Evolutionary conservation across 2,888 invertebrate genomes (phyloP), one percentile per base, ranked within the genome.

Genomic region (Orchesellides sinensis): DNA sequence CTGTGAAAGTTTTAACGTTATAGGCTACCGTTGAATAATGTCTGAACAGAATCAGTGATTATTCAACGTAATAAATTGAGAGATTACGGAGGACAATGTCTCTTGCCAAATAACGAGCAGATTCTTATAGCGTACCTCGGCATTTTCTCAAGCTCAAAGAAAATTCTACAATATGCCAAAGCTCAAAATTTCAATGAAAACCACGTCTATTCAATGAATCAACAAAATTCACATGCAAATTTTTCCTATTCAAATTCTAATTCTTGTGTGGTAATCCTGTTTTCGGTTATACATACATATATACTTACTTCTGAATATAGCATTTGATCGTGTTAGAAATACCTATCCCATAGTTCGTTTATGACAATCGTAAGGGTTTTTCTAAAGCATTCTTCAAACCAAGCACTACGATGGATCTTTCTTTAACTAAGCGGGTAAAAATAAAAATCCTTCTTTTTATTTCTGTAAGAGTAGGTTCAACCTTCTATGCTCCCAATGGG

Each of bases 191-290:
- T 45, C 54, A 54, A 70, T 65, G 70, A 70, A 70, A 61, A 52
- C 27, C 79, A 79, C 79, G 79, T 79, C 45, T 52, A 52, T 25
- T 49, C 79, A 17, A 77, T 77, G 65, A 65, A 65, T 65, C 65
- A 65, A 65, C 35, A 12, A 29, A 65, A 65, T 70, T 70, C 70
- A 63, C 49, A 79, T 79, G 79, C 27, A 79, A 79, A 79, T 79
- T 78, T 73, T 68, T 70, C 79, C 14, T 54, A 79, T 79, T 79
- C 70, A 45, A 70, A 79, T 79, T 70, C 65, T 79, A 79, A 79
- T 79, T 70, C 70, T 49, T 8, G n/a, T 27, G 14, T 27, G 23
- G 65, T 52, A 79, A 70, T 79, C 70, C 27, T 17, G 49, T 49
- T 29, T 35, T n/a, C 25, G 25, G 12, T 35, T 63, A 32, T 59